These are phyloP conservation scores for Agapostemon virescens DNA, from an alignment of 2,888 invertebrate species.

Conservation along the genomic window DNA sequence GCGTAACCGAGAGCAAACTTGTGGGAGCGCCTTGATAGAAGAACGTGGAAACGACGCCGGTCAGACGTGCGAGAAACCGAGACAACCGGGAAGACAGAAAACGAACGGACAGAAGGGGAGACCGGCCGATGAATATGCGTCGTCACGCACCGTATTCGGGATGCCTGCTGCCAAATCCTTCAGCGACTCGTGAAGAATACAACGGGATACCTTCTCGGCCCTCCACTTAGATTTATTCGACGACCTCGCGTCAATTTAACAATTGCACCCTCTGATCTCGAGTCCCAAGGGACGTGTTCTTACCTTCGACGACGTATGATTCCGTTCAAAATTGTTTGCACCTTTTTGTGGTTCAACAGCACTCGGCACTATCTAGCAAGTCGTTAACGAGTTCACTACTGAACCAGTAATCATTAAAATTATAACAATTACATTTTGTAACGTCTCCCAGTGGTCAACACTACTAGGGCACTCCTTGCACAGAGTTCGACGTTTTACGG, in stretches of 20 bases:
- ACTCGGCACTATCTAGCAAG: neutral
- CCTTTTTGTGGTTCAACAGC: neutral
- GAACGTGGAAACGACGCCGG: neutral
- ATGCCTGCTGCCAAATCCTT: conserved; percentile 41
- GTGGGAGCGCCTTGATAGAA: neutral
- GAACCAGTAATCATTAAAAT: too few relatives aligned
- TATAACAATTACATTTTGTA: too few relatives aligned
- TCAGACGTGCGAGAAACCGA: conserved; percentile 1
- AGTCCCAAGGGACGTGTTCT: neutral
- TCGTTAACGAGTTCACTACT: neutral
- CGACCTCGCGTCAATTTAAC: neutral
- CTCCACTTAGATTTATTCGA: conserved; percentile 23
- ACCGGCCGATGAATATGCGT: conserved; percentile 61
- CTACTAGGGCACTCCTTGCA: too few relatives aligned
- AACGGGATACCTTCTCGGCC: conserved; percentile 11
- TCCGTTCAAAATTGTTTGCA: neutral
- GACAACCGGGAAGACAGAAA: neutral
- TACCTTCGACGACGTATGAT: neutral
- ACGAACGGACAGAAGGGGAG: neutral
- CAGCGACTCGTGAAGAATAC: conserved; percentile 37
- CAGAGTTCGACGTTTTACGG: too few relatives aligned
- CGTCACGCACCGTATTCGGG: conserved; percentile 62
- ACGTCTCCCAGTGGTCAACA: too few relatives aligned
- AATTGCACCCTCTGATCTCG: neutral
- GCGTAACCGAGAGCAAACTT: conserved; percentile 29